These are phyloP conservation scores for Grus americana DNA, from an alignment of 2,113 vertebrate genomes.

Conservation along the genomic window DNA sequence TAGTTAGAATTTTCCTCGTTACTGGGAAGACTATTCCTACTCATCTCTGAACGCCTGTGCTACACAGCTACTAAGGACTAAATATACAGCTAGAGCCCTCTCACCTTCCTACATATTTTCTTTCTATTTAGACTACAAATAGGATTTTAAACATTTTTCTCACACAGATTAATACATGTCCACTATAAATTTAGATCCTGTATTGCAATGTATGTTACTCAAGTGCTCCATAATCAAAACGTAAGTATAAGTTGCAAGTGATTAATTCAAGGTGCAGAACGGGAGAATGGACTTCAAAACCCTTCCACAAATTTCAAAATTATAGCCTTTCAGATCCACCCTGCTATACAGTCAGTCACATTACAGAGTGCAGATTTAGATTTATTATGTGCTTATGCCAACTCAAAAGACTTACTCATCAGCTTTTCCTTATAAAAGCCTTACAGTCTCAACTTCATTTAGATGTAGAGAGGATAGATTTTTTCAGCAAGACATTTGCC, in stretches of 20 bases:
- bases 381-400: not conserved
- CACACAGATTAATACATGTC: not conserved
- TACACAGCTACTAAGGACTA: not conserved
- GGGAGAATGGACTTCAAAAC: not conserved
- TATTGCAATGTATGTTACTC: not conserved
- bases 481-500: not conserved
- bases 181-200: not conserved
- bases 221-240: not conserved
- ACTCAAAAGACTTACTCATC: constrained; percentile 13
- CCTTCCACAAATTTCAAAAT: not conserved
- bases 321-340: constrained; percentile 14
- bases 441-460: not conserved
- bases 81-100: not conserved
- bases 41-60: not conserved
- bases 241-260: not conserved
- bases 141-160: not conserved
- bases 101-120: not conserved
- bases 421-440: constrained; percentile 10
- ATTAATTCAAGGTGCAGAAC: constrained; percentile 21
- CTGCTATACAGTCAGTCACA: not conserved
- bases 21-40: not conserved
- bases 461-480: not conserved
- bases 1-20: not conserved
- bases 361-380: not conserved
- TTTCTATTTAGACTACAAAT: not conserved